Evolutionary conservation across 2,888 invertebrate species (phyloP).

Genomic region (Boloria selene): DNA sequence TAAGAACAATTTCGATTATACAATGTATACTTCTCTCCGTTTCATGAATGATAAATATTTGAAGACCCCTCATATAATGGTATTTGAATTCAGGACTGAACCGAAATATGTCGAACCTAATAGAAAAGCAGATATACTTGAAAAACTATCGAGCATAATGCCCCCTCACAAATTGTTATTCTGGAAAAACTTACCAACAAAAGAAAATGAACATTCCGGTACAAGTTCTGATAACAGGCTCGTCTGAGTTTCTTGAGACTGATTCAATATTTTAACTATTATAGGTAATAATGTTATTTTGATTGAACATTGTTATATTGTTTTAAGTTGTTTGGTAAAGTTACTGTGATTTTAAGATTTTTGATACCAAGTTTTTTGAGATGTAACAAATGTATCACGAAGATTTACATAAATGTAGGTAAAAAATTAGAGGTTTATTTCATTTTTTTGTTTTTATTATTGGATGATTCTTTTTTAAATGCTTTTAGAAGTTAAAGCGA

Average conservation of each 20-base stretch:
- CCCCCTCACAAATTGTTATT: neutral
- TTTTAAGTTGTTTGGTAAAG: constrained; percentile 1
- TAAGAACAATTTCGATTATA: constrained; percentile 32
- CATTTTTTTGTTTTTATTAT: constrained; percentile 1
- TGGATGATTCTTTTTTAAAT: constrained; percentile 1
- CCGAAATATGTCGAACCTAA: neutral
- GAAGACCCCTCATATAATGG: constrained; percentile 1
- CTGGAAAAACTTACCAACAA: constrained; percentile 33
- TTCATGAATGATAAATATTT: constrained; percentile 3
- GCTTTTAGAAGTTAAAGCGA: constrained; percentile 6
- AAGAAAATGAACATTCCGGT: constrained; percentile 13
- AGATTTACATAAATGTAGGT: constrained; percentile 4
- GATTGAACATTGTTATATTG: constrained; percentile 5
- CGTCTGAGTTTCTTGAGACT: constrained; percentile 6
- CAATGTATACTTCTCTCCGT: constrained; percentile 3
- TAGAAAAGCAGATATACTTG: constrained; percentile 1
- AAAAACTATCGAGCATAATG: neutral
- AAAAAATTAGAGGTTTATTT: constrained; percentile 6
- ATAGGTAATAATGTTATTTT: constrained; percentile 9
- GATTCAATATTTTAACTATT: constrained; percentile 7
- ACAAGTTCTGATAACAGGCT: neutral
- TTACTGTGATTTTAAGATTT: constrained; percentile 1
- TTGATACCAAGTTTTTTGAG: constrained; percentile 6
- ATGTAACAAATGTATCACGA: neutral
- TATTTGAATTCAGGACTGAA: constrained; percentile 3